These are phyloP conservation scores for Drosophila mulleri DNA, from an alignment of 2,888 invertebrate genomes.

Conservation along the genomic window DNA sequence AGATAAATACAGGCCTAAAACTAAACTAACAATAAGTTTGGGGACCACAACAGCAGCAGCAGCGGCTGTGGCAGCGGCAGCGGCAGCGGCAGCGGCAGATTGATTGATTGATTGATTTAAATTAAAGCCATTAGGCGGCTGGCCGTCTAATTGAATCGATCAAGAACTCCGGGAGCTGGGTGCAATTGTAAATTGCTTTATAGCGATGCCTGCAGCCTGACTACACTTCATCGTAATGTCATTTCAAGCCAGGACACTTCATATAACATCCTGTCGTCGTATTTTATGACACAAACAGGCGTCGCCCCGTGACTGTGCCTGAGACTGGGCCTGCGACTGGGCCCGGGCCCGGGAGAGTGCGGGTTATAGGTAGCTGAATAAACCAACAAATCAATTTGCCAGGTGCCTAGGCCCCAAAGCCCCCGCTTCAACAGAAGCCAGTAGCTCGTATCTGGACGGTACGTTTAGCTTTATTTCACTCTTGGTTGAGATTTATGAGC, in stretches of 20 bases:
- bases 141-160: slow-evolving; percentile 73
- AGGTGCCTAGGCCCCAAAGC: slow-evolving; percentile 63
- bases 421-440: slow-evolving; percentile 14
- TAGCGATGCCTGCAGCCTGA: slow-evolving; percentile 54
- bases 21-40: slow-evolving; percentile 53
- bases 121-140: slow-evolving; percentile 77
- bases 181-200: slow-evolving; percentile 78
- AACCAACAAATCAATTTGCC: slow-evolving; percentile 80
- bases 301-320: slow-evolving; percentile 28
- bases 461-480: slow-evolving; percentile 81
- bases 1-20: slow-evolving; percentile 33
- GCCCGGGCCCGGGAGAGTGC: neutral
- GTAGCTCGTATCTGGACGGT: slow-evolving; percentile 51
- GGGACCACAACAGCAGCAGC: slow-evolving; percentile 17
- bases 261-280: slow-evolving; percentile 66
- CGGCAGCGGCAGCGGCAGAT: slow-evolving; percentile 21
- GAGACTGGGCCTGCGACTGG: too few relatives aligned
- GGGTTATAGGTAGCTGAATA: slow-evolving; percentile 57
- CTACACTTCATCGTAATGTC: slow-evolving; percentile 79
- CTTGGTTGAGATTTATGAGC: slow-evolving; percentile 78
- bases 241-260: slow-evolving; percentile 73
- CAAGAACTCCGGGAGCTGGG: slow-evolving; percentile 31
- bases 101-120: slow-evolving; percentile 76
- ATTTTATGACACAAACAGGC: slow-evolving; percentile 80
- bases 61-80: neutral